Percentiles rank a stretch among this genome's conserved stretches.
Conservation (phyloP, 2,113 vertebrate species). For the Prietella phreatophila region DNA sequence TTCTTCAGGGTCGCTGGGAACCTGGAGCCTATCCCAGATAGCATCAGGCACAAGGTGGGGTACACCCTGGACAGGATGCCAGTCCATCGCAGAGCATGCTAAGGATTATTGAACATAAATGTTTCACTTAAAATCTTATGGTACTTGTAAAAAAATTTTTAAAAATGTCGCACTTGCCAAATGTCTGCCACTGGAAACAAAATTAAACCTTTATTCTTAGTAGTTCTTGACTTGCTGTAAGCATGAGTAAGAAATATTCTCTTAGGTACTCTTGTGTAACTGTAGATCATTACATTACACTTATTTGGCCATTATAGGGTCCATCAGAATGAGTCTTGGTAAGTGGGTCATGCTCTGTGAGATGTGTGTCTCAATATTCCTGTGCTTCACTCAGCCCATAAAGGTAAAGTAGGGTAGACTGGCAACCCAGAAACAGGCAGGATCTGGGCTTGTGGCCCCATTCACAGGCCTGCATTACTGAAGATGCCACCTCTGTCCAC, state of each 20-base stretch:
- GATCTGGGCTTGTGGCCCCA: conserved; percentile 46
- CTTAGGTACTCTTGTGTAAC: background rate
- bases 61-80: too few relatives aligned
- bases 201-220: conserved; percentile 1
- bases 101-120: conserved; percentile 10
- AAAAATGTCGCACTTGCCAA: background rate
- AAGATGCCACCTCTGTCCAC: conserved; percentile 18
- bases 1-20: too few relatives aligned
- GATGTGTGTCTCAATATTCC: conserved; percentile 9
- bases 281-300: background rate
- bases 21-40: too few relatives aligned
- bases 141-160: background rate
- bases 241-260: background rate
- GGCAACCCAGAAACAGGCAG: conserved; percentile 48
- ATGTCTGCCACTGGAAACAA: background rate
- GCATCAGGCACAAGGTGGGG: too few relatives aligned
- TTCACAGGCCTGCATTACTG: conserved; percentile 19
- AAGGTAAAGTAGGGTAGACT: conserved; percentile 46
- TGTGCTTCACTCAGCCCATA: conserved; percentile 21
- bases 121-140: conserved; percentile 9
- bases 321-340: background rate
- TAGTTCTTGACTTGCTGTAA: background rate
- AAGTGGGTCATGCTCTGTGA: conserved; percentile 35
- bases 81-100: too few relatives aligned
- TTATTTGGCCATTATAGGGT: background rate